Base-by-base conservation (phyloP, 2,888 invertebrate genomes). In the Scaptomyza cyrtandrae region DNA sequence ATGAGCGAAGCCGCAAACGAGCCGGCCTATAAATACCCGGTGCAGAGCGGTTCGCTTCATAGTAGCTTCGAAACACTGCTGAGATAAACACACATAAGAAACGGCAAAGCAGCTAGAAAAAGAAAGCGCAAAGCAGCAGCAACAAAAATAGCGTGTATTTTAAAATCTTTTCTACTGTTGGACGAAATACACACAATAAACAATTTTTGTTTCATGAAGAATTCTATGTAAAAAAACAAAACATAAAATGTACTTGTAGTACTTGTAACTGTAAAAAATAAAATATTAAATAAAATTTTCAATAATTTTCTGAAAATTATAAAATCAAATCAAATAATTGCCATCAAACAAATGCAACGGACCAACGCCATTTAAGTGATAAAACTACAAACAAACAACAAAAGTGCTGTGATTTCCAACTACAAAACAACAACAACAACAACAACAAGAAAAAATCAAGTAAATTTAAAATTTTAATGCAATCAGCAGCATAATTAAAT, bases 351-450 rank as follows among this genome's bases (percentile, higher is more conserved):
- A 86, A 82, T 87, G 88, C 78, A 88, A 88, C 89, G 88, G 88
- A 88, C 88, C 89, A 89, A 86, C 88, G 88, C 88, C 89, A 88
- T 88, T 80, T 75, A 89, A 89, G 88, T 88, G 89, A 87, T 88
- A 89, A 89, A 63, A 75, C 75, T 72, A 80, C 71, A 48, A 48
- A 31, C 11, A 49, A 71, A 75, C 69, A 75, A 83, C 78, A 85
- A 80, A 87, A 84, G 88, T 88, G 88, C 88, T 88, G 88, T 88
- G 88, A 88, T 88, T 89, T 88, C 82, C 82, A 75, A 88, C 86
- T 87, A 89, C 80, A 88, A 89, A 73, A 84, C 63, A 81, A 78
- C 67, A 76, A 67, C 63, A 69, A 67, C 63, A 69, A 70, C 16
- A 41, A 59, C 14, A 24, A 24, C 2, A 24, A 24, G 24, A 24